Base-by-base conservation (phyloP, 2,113 vertebrate species). In the Psettodes erumei region DNA sequence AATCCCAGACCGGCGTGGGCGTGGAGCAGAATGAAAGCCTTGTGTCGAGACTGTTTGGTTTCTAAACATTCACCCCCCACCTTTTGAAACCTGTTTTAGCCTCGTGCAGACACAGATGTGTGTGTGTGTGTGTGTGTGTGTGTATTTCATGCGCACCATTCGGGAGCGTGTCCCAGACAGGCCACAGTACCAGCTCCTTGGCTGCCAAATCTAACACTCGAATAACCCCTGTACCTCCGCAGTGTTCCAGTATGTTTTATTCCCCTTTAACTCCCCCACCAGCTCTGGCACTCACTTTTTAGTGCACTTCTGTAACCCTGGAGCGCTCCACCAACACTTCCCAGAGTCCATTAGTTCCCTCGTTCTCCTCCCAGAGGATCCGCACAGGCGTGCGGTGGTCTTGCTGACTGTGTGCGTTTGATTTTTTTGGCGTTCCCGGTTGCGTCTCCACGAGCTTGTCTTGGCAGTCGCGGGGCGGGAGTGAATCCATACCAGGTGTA, bases 191-290 rank as follows among this genome's bases (percentile, higher is more conserved):
- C 79, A 43, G 75, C 79, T 75, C 60, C 43, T n/a, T 56, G 68
- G 47, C 77, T 86, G 85, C 88, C 85, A 90, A 79, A 76, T 82
- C 72, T 77, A 87, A 82, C 82, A 89, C 71, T 73, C 81, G 64
- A 85, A 88, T 77, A 81, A 81, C 37, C 69, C n/a, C 83, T 83
- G 73, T 74, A 83, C 77, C 88, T 78, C 86, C 79, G 77, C 85
- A 88, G 80, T 48, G 59, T 84, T 83, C 76, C 71, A 67, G 63
- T 67, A 81, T 87, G 84, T 91, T 91, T 85, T 90, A 88, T 90
- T 90, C 84, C 75, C 66, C 79, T 88, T 89, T 58, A 86, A 85
- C 66, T 81, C 79, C 37, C 70, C 40, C 69, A 62, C 47, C 21
- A 40, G 66, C 75, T 71, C 60, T 83, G 81, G 62, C 66, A 61